These are phyloP conservation scores for Heliothis subflexa DNA, from an alignment of 1,140 invertebrate species.

Conservation along the genomic window DNA sequence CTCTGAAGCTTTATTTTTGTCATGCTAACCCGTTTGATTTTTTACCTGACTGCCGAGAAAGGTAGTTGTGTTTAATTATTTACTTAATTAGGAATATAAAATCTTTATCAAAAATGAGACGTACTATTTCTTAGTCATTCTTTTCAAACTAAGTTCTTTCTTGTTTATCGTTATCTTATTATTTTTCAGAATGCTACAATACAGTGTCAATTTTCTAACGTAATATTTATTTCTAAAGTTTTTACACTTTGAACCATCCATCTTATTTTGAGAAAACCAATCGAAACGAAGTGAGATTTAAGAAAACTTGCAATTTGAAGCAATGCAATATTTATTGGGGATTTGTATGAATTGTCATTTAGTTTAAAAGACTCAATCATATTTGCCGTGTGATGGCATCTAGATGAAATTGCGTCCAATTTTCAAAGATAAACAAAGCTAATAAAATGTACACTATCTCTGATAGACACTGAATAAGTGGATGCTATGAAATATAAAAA, in stretches of 20 bases:
- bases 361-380: constrained; percentile 25
- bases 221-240: constrained; percentile 31
- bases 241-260: constrained; percentile 11
- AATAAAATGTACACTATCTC: neutral
- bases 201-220: neutral
- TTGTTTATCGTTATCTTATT: neutral
- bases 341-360: constrained; percentile 40
- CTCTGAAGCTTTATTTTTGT: neutral
- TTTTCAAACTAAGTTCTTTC: neutral
- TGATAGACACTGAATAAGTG: too few relatives aligned
- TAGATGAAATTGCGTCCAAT: neutral
- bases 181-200: neutral
- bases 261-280: constrained; percentile 36
- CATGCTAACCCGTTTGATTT: neutral
- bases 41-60: too few relatives aligned
- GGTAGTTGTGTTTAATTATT: too few relatives aligned
- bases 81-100: too few relatives aligned
- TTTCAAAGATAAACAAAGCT: neutral
- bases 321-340: constrained; percentile 34
- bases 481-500: too few relatives aligned
- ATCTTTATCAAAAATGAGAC: too few relatives aligned
- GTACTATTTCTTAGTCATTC: too few relatives aligned
- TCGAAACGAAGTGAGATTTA: constrained; percentile 12
- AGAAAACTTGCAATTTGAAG: constrained; percentile 44
- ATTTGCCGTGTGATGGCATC: neutral